Base-by-base conservation (phyloP, 2,888 invertebrate species). In the Sminthurides aquaticus region DNA sequence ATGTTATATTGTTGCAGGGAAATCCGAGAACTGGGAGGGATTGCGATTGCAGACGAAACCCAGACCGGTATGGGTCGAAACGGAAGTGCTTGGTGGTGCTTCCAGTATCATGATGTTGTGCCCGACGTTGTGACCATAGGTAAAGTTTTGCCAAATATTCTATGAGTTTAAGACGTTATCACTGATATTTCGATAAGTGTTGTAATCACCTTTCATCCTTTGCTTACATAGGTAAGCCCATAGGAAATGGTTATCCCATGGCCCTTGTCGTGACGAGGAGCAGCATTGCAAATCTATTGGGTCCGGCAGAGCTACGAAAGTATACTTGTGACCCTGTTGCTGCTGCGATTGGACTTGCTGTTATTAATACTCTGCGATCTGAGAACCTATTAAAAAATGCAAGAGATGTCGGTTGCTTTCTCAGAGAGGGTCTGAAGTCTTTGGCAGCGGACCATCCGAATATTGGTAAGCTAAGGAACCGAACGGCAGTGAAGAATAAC, bases 181-280 rank as follows among this genome's bases (percentile, higher is more conserved):
- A 11, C 18, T 43, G 8, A 18, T 43, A 43, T n/a, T n/a, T n/a
- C n/a, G n/a, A n/a, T n/a, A n/a, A n/a, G n/a, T n/a, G n/a, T n/a
- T n/a, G n/a, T 43, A 43, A 43, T 43, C 43, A 43, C 18, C 43
- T 18, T 11, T 43, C 43, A 18, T 43, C 43, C 43, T 18, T 43
- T 18, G 8, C 43, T 54, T 55, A 48, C 18, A 8, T 22, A 68
- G 68, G 65, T 15, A 69, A 84, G 73, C 83, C 84, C 25, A 83
- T 85, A 80, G 84, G 84, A 8, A 84, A 84, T 75, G 84, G 81
- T 8, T 79, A 80, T 74, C 84, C 84, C 0, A 80, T 85, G 11
- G 79, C 84, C 20, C 82, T 82, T 49, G 82, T 84, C 1, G 78
- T 83, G 8, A 84, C 84, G 1, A 82, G 81, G 0, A 78, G 79